Conservation (phyloP, 2,888 invertebrate species). For the Neuroscelio doddi region DNA sequence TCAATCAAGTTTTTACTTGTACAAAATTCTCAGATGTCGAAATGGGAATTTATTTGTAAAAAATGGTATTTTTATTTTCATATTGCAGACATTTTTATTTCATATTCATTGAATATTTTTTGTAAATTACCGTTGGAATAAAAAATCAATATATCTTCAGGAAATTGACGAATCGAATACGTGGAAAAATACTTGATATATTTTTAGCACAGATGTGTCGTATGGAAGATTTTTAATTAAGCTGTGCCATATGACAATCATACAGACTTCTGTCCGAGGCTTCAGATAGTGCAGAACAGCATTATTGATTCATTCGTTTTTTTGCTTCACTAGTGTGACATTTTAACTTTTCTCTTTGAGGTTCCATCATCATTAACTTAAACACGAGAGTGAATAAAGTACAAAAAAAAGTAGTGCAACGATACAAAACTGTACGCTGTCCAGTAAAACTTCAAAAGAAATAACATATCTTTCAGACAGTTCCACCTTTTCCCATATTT, state of each 20-base stretch:
- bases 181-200: neutral
- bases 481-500: too few species aligned
- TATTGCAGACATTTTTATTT: too few species aligned
- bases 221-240: conserved; percentile 1
- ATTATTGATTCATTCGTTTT: conserved; percentile 2
- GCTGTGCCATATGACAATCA: neutral
- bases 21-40: too few species aligned
- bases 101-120: too few species aligned
- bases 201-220: neutral
- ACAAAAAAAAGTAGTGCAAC: too few species aligned
- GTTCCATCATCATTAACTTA: conserved; percentile 25
- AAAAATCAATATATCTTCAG: neutral
- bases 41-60: too few species aligned
- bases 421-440: too few species aligned
- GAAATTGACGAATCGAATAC: neutral
- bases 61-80: too few species aligned
- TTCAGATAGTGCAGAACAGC: neutral
- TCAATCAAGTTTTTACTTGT: too few species aligned
- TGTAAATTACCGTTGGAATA: too few species aligned
- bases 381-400: conserved; percentile 19
- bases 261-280: neutral
- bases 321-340: conserved; percentile 6
- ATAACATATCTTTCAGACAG: too few species aligned
- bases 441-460: too few species aligned
- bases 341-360: conserved; percentile 1